Evolutionary conservation across 2,888 invertebrate species (phyloP).

Genomic region (Argyresthia goedartella): DNA sequence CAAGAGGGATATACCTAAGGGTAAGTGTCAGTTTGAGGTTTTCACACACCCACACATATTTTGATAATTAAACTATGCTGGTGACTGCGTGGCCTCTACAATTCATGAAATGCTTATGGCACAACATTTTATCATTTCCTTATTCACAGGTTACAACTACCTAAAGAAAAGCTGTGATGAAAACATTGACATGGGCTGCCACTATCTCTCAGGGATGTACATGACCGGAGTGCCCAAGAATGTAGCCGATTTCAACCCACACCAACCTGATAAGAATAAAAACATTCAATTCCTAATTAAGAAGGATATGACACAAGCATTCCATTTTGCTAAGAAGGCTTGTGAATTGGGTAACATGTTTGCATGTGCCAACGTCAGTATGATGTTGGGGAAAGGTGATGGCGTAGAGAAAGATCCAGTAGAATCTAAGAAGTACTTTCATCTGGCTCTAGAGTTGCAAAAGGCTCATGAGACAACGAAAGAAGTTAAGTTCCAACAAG

Average conservation of each 20-base stretch:
- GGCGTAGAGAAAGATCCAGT: slow-evolving; percentile 81
- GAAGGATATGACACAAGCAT: slow-evolving; percentile 83
- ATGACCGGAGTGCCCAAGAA: slow-evolving; percentile 78
- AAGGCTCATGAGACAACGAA: slow-evolving; percentile 72
- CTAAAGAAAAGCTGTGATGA: slow-evolving; percentile 72
- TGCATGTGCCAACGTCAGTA: slow-evolving; percentile 91
- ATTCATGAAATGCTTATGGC: too few species aligned
- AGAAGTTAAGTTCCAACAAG: slow-evolving; percentile 71
- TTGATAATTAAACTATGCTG: too few species aligned
- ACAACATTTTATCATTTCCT: too few species aligned
- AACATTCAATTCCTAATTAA: slow-evolving; percentile 66
- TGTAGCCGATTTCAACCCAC: slow-evolving; percentile 51
- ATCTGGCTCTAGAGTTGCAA: slow-evolving; percentile 78
- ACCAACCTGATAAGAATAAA: slow-evolving; percentile 44
- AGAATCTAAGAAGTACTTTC: slow-evolving; percentile 80
- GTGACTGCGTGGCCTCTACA: too few species aligned
- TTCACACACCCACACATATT: too few species aligned
- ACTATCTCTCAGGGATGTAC: slow-evolving; percentile 84
- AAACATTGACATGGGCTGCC: slow-evolving; percentile 80
- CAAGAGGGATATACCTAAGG: slow-evolving; percentile 70
- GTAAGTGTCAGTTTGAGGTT: slow-evolving; percentile 28
- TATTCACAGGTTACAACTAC: slow-evolving; percentile 66
- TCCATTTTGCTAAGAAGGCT: slow-evolving; percentile 80
- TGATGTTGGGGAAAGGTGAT: slow-evolving; percentile 88
- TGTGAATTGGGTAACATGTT: slow-evolving; percentile 89